phyloP scores from a whole-genome alignment of 2,113 vertebrate species.

The Cryptotis parvus region DNA sequence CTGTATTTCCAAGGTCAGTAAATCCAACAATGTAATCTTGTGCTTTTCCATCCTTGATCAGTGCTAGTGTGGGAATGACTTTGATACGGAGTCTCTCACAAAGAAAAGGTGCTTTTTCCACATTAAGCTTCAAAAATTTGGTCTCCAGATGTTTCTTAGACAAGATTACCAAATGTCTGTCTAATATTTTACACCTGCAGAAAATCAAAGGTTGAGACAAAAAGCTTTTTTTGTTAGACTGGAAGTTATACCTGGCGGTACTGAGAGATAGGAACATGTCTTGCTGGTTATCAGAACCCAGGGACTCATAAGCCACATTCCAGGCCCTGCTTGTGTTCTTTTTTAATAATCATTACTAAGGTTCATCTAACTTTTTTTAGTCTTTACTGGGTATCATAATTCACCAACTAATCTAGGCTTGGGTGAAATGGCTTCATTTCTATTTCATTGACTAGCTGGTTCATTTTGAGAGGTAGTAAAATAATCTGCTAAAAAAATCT shows the following conservation, averaged over 20 bases:
- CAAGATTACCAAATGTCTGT: constrained; percentile 94
- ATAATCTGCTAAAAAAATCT: not conserved
- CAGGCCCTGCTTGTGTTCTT: not conserved
- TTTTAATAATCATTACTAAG: not conserved
- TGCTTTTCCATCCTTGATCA: constrained; percentile 96
- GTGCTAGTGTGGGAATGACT: constrained; percentile 95
- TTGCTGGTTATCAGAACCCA: too few species aligned
- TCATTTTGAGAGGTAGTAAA: not conserved
- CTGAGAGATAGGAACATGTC: too few species aligned
- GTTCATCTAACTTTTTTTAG: not conserved
- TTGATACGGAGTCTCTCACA: constrained; percentile 96
- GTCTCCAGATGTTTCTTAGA: constrained; percentile 98
- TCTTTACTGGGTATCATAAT: too few species aligned
- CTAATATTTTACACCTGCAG: constrained; percentile 95
- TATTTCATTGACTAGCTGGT: not conserved
- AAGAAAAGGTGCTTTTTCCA: constrained; percentile 97
- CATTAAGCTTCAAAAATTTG: constrained; percentile 98
- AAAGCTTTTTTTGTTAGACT: not conserved
- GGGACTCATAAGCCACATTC: too few species aligned
- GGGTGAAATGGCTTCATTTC: constrained; percentile 3
- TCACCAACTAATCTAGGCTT: not conserved
- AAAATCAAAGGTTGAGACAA: constrained; percentile 37
- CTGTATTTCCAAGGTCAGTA: constrained; percentile 95
- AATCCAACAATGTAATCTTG: constrained; percentile 97
- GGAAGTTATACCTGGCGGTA: too few species aligned